Evolutionary conservation across 2,888 invertebrate genomes (phyloP).

Genomic region (Ganaspis brasiliensis): DNA sequence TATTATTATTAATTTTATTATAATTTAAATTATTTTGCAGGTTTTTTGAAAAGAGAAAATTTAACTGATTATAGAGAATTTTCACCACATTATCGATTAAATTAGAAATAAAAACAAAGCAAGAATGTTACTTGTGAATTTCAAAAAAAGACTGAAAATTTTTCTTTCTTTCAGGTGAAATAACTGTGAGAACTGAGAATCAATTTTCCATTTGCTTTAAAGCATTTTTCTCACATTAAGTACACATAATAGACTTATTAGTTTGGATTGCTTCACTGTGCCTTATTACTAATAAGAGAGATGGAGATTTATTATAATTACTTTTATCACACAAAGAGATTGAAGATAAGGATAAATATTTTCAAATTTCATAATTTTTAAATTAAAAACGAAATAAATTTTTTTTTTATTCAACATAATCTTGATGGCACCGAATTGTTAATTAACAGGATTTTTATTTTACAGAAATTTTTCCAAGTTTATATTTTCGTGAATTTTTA

Average conservation of each 20-base stretch:
- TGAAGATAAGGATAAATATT: neutral
- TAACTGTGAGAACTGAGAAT: conserved; percentile 14
- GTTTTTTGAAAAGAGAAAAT: conserved; percentile 7
- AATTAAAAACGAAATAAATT: neutral
- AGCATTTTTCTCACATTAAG: conserved; percentile 3
- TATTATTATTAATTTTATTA: no score
- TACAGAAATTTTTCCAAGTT: no score
- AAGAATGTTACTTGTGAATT: no score
- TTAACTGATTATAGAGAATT: no score
- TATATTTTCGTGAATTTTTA: no score
- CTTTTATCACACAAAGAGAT: neutral
- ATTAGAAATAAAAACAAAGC: no score
- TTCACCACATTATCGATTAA: no score
- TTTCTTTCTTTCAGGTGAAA: neutral
- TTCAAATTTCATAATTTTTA: neutral
- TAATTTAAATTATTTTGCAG: no score
- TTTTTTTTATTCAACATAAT: no score
- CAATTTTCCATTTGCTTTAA: neutral
- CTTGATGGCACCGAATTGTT: no score
- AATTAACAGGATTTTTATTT: no score
- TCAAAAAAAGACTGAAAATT: no score
- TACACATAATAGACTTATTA: neutral
- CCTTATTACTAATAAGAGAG: neutral
- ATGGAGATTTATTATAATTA: conserved; percentile 8
- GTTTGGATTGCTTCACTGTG: conserved; percentile 5